Percentiles rank a stretch among this genome's conserved stretches.
Evolutionary conservation across 2,888 invertebrate species (phyloP).

Genomic region (Deilephila porcellus): DNA sequence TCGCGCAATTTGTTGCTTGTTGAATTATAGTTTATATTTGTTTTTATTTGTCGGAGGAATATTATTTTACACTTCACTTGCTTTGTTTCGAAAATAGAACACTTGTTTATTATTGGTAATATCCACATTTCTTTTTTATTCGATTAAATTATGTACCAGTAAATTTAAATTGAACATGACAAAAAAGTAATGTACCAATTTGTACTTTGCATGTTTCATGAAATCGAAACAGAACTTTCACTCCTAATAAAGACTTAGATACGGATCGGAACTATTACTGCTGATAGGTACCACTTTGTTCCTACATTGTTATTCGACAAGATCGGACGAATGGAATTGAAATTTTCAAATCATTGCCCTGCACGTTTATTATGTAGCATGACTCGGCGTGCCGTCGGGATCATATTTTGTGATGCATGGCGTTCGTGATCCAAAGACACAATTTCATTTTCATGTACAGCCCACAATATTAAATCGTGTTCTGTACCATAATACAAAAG

Average conservation of each 20-base stretch:
- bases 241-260: conserved; percentile 27
- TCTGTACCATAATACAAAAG: conserved; percentile 13
- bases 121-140: background rate
- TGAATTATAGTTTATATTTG: background rate
- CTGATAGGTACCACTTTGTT: conserved; percentile 32
- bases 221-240: conserved; percentile 25
- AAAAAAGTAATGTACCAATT: conserved; percentile 23
- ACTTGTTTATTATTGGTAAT: background rate
- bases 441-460: conserved; percentile 14
- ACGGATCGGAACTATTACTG: conserved; percentile 22
- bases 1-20: background rate
- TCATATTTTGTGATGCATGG: conserved; percentile 33
- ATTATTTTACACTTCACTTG: background rate
- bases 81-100: background rate
- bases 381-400: conserved; percentile 56
- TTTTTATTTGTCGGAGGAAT: background rate
- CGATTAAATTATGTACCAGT: background rate
- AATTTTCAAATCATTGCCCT: conserved; percentile 53
- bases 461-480: background rate
- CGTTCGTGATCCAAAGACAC: conserved; percentile 26
- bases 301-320: conserved; percentile 39
- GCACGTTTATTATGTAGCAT: conserved; percentile 62
- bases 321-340: conserved; percentile 59
- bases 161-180: background rate
- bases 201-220: conserved; percentile 21